Conservation (phyloP, 64 coral and sea anemone species). For the Pocillopora verrucosa region DNA sequence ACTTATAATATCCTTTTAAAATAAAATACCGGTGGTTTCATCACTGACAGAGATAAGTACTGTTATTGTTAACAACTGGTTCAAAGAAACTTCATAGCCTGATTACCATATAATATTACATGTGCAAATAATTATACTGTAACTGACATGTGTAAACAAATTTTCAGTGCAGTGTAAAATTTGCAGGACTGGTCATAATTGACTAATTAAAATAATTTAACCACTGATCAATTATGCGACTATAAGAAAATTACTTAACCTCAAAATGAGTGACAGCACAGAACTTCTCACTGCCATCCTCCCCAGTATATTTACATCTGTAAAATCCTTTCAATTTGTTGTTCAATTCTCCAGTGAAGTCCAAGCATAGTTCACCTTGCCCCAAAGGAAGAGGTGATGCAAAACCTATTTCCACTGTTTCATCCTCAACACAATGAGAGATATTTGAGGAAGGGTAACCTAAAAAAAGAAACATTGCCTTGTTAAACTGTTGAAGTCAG, state of each 20-base stretch:
- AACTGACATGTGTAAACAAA: no score
- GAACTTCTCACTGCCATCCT: slow-evolving; percentile 77
- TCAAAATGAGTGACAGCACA: slow-evolving; percentile 99
- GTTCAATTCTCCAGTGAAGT: slow-evolving; percentile 94
- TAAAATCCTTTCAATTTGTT: slow-evolving; percentile 99
- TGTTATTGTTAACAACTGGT: no score
- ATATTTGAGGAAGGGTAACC: slow-evolving; percentile 48
- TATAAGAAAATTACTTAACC: slow-evolving; percentile 12
- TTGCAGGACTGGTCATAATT: no score
- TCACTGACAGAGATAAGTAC: no score
- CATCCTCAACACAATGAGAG: slow-evolving; percentile 60
- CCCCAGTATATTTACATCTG: slow-evolving; percentile 85
- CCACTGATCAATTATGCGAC: no score
- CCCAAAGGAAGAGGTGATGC: slow-evolving; percentile 73
- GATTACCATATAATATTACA: no score
- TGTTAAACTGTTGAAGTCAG: background rate
- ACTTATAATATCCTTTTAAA: no score
- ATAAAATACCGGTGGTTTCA: no score
- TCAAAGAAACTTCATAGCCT: no score
- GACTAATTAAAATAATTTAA: no score
- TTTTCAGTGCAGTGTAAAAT: no score
- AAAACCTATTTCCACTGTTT: slow-evolving; percentile 71
- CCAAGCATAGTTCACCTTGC: slow-evolving; percentile 59
- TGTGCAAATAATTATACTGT: no score
- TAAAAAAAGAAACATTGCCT: background rate